These are phyloP conservation scores for Brachypalpus laphriformis DNA, from an alignment of 2,888 invertebrate genomes.

Conservation along the genomic window DNA sequence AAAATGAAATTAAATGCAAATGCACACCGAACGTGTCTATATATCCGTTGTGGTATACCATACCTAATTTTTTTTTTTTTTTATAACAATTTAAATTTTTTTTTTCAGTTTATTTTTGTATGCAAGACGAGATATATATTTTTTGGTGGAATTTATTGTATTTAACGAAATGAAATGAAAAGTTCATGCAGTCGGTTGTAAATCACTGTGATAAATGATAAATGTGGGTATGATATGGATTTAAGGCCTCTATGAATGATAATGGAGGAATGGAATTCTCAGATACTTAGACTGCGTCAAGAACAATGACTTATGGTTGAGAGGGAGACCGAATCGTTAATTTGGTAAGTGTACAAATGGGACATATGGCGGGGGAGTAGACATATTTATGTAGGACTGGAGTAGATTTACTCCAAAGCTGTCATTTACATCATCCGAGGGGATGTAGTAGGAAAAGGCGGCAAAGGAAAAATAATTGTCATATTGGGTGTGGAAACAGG, in stretches of 20 bases:
- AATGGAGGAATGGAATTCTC: constrained; percentile 23
- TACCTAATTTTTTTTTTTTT: neutral
- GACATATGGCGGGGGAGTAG: constrained; percentile 19
- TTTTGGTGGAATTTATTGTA: constrained; percentile 30
- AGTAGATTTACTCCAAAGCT: constrained; percentile 16
- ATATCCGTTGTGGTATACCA: constrained; percentile 24
- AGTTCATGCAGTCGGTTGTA: constrained; percentile 37
- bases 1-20: constrained; percentile 61
- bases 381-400: constrained; percentile 34
- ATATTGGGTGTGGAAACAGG: constrained; percentile 36
- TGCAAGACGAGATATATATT: constrained; percentile 39
- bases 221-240: constrained; percentile 51
- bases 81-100: constrained; percentile 17
- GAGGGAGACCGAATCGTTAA: constrained; percentile 30
- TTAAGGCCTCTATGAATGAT: constrained; percentile 60
- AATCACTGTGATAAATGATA: constrained; percentile 67
- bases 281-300: constrained; percentile 1
- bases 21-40: constrained; percentile 57
- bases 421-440: neutral
- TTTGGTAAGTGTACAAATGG: constrained; percentile 42
- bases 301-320: constrained; percentile 1
- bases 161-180: constrained; percentile 25
- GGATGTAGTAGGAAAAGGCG: constrained; percentile 19
- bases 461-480: constrained; percentile 15
- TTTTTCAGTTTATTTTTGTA: constrained; percentile 58